These are phyloP conservation scores for Melolontha melolontha DNA, from an alignment of 2,888 invertebrate species.

Conservation along the genomic window DNA sequence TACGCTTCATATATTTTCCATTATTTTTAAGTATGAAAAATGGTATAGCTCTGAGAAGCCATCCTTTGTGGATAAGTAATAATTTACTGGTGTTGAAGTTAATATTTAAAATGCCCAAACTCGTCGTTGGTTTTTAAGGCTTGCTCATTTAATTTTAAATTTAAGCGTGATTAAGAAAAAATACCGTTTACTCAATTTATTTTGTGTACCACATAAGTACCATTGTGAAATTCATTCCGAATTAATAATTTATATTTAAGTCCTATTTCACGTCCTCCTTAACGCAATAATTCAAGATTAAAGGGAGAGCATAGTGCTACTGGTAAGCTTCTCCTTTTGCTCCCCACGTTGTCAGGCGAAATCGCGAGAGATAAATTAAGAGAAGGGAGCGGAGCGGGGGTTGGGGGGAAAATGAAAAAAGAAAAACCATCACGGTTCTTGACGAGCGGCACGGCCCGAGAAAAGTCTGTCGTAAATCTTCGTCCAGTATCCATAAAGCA, in stretches of 20 bases:
- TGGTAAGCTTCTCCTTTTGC: conserved; percentile 20
- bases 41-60: too few species aligned
- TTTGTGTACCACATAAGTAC: too few species aligned
- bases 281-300: conserved; percentile 30
- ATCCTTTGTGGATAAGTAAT: too few species aligned
- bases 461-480: conserved; percentile 46
- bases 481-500: conserved; percentile 53
- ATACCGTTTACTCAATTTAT: too few species aligned
- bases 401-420: neutral
- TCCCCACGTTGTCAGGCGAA: conserved; percentile 8
- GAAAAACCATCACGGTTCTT: conserved; percentile 2
- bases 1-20: too few species aligned
- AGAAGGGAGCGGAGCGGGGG: conserved; percentile 17
- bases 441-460: conserved; percentile 16
- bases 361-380: conserved; percentile 32
- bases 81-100: too few species aligned
- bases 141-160: too few species aligned
- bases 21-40: too few species aligned
- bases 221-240: conserved; percentile 2
- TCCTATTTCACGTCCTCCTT: conserved; percentile 20
- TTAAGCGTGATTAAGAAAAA: too few species aligned
- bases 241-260: conserved; percentile 34
- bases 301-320: neutral
- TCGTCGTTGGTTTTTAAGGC: too few species aligned
- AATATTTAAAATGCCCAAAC: too few species aligned